Conservation (phyloP, 2,797 vertebrate genomes). For the Characodon lateralis region DNA sequence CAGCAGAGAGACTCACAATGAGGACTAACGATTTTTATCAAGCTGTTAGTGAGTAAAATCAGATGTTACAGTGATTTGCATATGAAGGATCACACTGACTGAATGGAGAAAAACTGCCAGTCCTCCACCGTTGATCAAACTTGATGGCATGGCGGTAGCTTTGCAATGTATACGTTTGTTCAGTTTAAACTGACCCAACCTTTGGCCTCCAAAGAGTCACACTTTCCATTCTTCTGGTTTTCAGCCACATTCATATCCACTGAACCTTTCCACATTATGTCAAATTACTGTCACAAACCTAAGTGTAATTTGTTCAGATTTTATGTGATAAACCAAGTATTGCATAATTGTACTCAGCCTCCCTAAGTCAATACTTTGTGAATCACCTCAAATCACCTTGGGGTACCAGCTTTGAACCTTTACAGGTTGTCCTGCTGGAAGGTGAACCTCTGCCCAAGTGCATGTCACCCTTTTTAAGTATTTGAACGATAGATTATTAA, state of each 20-base stretch:
- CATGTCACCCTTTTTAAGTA: too few relatives aligned
- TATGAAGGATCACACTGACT: neutral
- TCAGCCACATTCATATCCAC: neutral
- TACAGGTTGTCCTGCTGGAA: too few relatives aligned
- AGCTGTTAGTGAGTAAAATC: neutral
- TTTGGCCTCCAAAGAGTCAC: too few relatives aligned
- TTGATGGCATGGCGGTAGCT: neutral
- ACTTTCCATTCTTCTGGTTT: neutral
- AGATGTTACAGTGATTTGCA: neutral
- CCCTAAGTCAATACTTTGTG: neutral
- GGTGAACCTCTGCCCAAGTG: too few relatives aligned
- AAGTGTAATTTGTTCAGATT: neutral
- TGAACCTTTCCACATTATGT: neutral
- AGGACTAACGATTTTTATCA: neutral
- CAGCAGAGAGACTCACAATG: neutral
- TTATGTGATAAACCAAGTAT: neutral
- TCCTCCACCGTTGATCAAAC: neutral
- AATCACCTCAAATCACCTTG: too few relatives aligned
- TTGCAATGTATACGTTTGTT: neutral
- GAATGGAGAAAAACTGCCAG: too few relatives aligned
- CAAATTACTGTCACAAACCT: neutral
- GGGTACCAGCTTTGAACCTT: too few relatives aligned
- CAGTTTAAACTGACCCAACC: too few relatives aligned
- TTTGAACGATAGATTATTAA: too few relatives aligned
- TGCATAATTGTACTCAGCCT: too few relatives aligned